Conservation (phyloP, 2,113 vertebrate species). For the Monopterus albus region DNA sequence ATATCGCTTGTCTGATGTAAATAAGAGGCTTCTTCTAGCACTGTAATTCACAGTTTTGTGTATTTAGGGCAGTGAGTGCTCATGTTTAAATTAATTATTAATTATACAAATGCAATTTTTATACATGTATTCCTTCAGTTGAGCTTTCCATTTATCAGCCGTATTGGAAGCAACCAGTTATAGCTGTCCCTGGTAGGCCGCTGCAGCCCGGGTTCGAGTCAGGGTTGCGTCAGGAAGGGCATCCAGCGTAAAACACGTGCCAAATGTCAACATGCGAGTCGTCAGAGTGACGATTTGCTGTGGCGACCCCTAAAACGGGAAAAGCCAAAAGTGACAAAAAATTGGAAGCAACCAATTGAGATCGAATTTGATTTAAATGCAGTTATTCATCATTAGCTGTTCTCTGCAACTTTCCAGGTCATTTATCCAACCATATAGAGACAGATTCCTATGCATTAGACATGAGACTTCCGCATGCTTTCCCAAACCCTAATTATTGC, state of each 20-base stretch:
- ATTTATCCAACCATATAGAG: constrained; percentile 63
- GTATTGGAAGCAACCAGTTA: constrained; percentile 29
- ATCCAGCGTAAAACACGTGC: no score
- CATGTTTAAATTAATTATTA: constrained; percentile 68
- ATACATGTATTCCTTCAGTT: constrained; percentile 67
- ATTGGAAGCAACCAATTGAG: constrained; percentile 30
- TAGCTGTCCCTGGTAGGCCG: no score
- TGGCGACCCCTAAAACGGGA: no score
- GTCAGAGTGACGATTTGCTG: no score
- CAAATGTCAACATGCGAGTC: no score
- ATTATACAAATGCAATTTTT: constrained; percentile 65
- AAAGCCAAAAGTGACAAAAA: no score
- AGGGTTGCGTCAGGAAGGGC: no score
- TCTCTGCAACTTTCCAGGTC: constrained; percentile 55
- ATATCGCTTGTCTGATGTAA: constrained; percentile 33
- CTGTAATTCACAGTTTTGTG: constrained; percentile 41
- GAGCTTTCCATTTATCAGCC: constrained; percentile 26
- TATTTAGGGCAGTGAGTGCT: constrained; percentile 60
- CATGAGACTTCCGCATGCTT: constrained; percentile 39
- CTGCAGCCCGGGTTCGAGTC: no score
- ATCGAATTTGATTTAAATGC: constrained; percentile 32
- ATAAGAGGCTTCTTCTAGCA: constrained; percentile 14
- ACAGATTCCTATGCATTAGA: constrained; percentile 70
- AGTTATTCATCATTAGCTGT: constrained; percentile 58
- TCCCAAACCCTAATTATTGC: constrained; percentile 69